Conservation (phyloP, 2,888 invertebrate species). For the Mesorhabditis sp. region DNA sequence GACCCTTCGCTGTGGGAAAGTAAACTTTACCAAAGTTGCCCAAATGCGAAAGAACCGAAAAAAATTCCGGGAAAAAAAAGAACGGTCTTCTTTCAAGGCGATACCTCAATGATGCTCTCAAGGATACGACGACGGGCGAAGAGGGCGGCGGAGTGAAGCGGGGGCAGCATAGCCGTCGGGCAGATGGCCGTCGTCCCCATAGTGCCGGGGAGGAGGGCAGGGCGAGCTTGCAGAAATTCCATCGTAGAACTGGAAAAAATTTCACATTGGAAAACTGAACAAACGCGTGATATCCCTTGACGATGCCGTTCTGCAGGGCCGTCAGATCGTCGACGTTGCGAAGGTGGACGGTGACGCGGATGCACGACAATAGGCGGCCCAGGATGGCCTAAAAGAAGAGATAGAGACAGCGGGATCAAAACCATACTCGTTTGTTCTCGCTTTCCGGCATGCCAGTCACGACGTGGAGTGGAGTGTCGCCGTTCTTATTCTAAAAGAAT, state of each 20-base stretch:
- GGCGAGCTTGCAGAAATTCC: constrained; percentile 21
- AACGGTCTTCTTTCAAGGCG: too few species aligned
- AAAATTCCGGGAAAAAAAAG: too few species aligned
- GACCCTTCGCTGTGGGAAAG: too few species aligned
- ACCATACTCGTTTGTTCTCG: constrained; percentile 8
- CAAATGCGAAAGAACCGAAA: too few species aligned
- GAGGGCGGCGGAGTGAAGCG: constrained; percentile 27
- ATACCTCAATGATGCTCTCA: too few species aligned
- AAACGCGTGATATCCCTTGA: constrained; percentile 19
- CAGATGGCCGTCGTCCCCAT: constrained; percentile 7
- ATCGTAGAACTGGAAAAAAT: constrained; percentile 22
- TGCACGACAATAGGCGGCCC: not conserved
- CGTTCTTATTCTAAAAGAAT: constrained; percentile 19
- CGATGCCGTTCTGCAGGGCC: constrained; percentile 12
- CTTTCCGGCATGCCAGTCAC: constrained; percentile 24
- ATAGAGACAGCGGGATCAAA: constrained; percentile 7
- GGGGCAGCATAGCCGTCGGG: constrained; percentile 17
- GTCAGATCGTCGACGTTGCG: constrained; percentile 3
- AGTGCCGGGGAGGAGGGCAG: constrained; percentile 10
- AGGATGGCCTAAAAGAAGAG: constrained; percentile 8
- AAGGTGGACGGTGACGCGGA: too few species aligned
- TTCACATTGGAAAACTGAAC: not conserved
- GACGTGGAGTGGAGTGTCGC: constrained; percentile 30
- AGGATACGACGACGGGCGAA: constrained; percentile 9
- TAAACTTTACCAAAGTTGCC: too few species aligned